Base-by-base conservation (phyloP, 2,888 invertebrate genomes). In the Erebia palarica region DNA sequence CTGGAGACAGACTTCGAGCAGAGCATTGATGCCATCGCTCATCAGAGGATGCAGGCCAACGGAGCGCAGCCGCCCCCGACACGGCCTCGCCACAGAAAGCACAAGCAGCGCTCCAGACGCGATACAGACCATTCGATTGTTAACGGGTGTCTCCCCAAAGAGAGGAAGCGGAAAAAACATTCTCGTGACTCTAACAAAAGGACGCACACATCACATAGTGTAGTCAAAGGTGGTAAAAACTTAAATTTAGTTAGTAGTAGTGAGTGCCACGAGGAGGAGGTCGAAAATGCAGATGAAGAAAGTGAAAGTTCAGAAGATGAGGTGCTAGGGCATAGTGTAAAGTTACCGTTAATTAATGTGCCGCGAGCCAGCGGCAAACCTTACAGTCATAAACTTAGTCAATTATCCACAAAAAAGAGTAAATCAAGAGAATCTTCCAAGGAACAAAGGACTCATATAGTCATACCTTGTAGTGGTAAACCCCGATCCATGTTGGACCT, bases 361-460 rank as follows among this genome's bases (percentile, higher is more conserved):
- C 85, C 84, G 68, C 84, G 90, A 67, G 89, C 88, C 76, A 91
- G 91, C 87, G 94, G 94, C 76, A 93, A 93, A 86, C 94, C 94
- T 58, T 93, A 90, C 90, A 93, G 93, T 87, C 93, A 93, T 89
- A 87, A 92, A 91, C 92, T 93, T 89, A 93, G 93, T 91, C 93
- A 93, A 92, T 91, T 93, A 92, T 92, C 92, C 79, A 87, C 90
- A 78, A 93, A 90, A 89, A 92, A 91, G 82, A 88, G 86, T 81
- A 91, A 91, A 88, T 81, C 82, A 47, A 91, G 86, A 76, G 84
- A 86, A 78, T 85, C 85, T 65, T 78, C 78, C 63, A 91, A 86
- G 81, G 88, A 86, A 82, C 84, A 82, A 84, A 86, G 86, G 81
- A 87, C 88, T 83, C 88, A 86, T 85, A 82, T 86, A 76, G 83